Evolutionary conservation across 2,888 invertebrate species (phyloP), one percentile per base, ranked within the genome.

Genomic region (Ectemnius continuus): DNA sequence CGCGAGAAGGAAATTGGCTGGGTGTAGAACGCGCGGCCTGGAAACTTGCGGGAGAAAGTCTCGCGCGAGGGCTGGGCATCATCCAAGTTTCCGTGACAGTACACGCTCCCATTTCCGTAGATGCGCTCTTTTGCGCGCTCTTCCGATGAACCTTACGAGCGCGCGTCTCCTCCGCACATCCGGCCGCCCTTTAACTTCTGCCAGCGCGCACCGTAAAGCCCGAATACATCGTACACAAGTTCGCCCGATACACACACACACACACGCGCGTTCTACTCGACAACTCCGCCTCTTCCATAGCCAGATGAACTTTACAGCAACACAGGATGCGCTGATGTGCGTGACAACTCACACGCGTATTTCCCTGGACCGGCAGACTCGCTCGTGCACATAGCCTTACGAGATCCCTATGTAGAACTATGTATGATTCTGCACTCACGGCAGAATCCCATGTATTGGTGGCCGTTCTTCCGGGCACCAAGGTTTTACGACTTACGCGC

Each of bases 401-500:
- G 36, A 36, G 36, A 8, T 11, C 11, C 1, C 36, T 36, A 36
- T 36, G 11, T 11, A 36, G 8, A 36, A 36, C 36, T 36, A 2
- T 36, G 36, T 36, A 36, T 36, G 36, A 36, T 36, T 36, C 36
- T 11, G 36, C 11, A 1, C 36, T 36, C 36, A 36, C 36, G 8
- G 23, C 2, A 23, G 36, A 36, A 36, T 36, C 73, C 68, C 61
- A 64, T 67, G 69, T 82, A 73, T 73, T 76, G 67, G 69, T 78
- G 52, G 76, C 48, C 59, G 76, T 80, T 81, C 75, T 76, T 82
- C 78, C 78, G 76, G 76, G 83, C 77, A 78, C 76, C 74, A 78
- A 52, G 75, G 71, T 81, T 82, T 82, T 83, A 81, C 75, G 81
- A 77, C 75, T 80, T 87, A 85, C 83, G 84, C 82, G 82, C 75